Evolutionary conservation across 1,140 invertebrate genomes (phyloP).

Genomic region (Alviniconcha marisindica): DNA sequence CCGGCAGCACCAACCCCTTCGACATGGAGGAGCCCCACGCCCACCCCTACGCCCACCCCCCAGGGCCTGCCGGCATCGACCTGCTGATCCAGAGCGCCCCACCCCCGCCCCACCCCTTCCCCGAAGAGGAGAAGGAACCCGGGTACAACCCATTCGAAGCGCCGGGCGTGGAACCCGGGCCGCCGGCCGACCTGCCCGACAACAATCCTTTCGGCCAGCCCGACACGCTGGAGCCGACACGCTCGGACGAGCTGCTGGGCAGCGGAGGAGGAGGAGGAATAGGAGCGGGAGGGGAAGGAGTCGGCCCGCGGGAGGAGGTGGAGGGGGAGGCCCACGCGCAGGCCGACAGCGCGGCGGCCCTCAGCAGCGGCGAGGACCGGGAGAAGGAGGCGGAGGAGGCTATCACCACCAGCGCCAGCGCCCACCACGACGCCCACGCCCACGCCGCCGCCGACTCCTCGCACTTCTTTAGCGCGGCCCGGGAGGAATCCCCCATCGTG

Average conservation of each 20-base stretch:
- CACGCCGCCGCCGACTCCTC: not conserved
- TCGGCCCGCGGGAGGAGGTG: not conserved
- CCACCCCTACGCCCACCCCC: not conserved
- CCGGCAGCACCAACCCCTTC: constrained; percentile 12
- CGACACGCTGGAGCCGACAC: not conserved
- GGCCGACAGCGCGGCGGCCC: no score
- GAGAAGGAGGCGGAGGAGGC: no score
- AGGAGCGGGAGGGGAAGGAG: not conserved
- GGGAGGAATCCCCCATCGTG: no score
- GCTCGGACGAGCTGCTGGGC: not conserved
- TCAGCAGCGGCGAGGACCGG: no score
- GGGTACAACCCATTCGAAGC: constrained; percentile 1
- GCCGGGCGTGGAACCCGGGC: no score
- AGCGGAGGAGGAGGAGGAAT: not conserved
- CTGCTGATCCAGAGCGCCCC: constrained; percentile 35
- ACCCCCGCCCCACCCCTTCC: constrained; percentile 28
- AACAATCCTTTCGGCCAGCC: not conserved
- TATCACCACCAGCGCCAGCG: no score
- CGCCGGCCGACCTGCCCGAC: no score
- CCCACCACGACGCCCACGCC: not conserved
- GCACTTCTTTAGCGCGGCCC: not conserved
- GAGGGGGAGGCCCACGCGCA: no score
- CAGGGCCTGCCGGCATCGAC: constrained; percentile 11
- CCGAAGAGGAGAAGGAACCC: not conserved
- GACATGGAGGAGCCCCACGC: not conserved